Percentiles rank a stretch among this genome's conserved stretches.
phyloP scores from a whole-genome alignment of 1,140 invertebrate species.

The Triops longicaudatus region DNA sequence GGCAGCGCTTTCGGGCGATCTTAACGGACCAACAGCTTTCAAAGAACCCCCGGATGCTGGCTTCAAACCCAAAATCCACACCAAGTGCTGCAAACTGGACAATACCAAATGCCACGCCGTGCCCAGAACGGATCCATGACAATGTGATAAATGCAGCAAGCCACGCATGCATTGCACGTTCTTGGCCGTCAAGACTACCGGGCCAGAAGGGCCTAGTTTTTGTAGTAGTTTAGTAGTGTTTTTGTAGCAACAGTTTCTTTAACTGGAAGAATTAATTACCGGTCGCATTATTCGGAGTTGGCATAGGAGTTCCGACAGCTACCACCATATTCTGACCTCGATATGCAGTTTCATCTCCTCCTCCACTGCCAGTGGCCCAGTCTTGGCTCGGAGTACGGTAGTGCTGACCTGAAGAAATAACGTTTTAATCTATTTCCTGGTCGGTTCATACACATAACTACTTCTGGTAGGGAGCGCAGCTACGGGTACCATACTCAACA shows the following conservation, averaged over 20 bases:
- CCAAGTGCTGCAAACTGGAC: slow-evolving; percentile 86
- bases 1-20: slow-evolving; percentile 66
- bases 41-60: slow-evolving; percentile 84
- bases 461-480: slow-evolving; percentile 23
- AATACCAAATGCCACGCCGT: slow-evolving; percentile 92
- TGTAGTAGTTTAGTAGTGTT: not conserved
- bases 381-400: not conserved
- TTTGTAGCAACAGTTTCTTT: no score
- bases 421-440: not conserved
- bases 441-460: not conserved
- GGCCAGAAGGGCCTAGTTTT: slow-evolving; percentile 61
- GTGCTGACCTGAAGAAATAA: not conserved
- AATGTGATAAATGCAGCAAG: slow-evolving; percentile 76
- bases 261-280: slow-evolving; percentile 18
- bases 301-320: slow-evolving; percentile 82
- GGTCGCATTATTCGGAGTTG: slow-evolving; percentile 49
- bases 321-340: slow-evolving; percentile 51
- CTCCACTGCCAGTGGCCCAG: not conserved
- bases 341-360: slow-evolving; percentile 21
- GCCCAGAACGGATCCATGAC: slow-evolving; percentile 83
- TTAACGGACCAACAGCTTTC: slow-evolving; percentile 55
- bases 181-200: slow-evolving; percentile 96
- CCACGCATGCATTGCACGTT: slow-evolving; percentile 94
- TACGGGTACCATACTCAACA: slow-evolving; percentile 50
- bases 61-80: slow-evolving; percentile 96